A percentile compares a stretch with the other conserved stretches of the same genome.
Evolutionary conservation across 2,888 invertebrate species (phyloP).

Genomic region (Orchestes rusci): DNA sequence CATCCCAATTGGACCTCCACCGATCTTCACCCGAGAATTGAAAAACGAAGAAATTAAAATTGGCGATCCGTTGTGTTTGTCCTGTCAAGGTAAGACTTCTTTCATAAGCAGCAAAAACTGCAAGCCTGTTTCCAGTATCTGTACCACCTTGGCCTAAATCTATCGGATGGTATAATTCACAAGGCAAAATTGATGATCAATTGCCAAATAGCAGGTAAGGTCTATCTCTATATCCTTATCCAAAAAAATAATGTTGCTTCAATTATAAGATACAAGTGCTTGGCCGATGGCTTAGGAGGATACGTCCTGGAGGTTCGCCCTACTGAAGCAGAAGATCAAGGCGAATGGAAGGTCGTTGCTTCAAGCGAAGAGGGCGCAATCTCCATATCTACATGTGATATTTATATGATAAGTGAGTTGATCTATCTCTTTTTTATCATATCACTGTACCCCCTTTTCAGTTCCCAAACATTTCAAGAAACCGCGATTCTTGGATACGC

Average conservation of each 20-base stretch:
- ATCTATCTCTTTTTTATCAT: background rate
- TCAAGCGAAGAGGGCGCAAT: constrained; percentile 68
- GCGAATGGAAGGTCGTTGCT: constrained; percentile 86
- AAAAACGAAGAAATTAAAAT: constrained; percentile 69
- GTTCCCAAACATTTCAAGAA: constrained; percentile 86
- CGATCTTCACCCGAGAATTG: constrained; percentile 70
- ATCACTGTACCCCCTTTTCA: constrained; percentile 36
- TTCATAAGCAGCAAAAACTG: background rate
- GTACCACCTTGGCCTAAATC: constrained; percentile 81
- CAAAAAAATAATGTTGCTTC: too few species aligned
- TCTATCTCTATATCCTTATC: too few species aligned
- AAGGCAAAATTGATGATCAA: constrained; percentile 63
- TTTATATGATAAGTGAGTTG: constrained; percentile 71
- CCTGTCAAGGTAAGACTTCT: constrained; percentile 58
- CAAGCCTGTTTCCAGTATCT: constrained; percentile 48
- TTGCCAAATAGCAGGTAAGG: constrained; percentile 52
- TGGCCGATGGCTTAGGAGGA: constrained; percentile 78
- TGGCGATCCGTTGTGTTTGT: constrained; percentile 65
- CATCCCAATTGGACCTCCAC: constrained; percentile 62
- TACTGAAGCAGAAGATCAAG: constrained; percentile 74
- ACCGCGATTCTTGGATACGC: constrained; percentile 83
- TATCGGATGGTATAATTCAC: constrained; percentile 81
- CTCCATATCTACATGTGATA: constrained; percentile 66
- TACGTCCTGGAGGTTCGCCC: constrained; percentile 69
- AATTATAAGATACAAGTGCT: constrained; percentile 55